Conservation (phyloP, 2,797 vertebrate genomes). For the Pangasius larnaudii region DNA sequence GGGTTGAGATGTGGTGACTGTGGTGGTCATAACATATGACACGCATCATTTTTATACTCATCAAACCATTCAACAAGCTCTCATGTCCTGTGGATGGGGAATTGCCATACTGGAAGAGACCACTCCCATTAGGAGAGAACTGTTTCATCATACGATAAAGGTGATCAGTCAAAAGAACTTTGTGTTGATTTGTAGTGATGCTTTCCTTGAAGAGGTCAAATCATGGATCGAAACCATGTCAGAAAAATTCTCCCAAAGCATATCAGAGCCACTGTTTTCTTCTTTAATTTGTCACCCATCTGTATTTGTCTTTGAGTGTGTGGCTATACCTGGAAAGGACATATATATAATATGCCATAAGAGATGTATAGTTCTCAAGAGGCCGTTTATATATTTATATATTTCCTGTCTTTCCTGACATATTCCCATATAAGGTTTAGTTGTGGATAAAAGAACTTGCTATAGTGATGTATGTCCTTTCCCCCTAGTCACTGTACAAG, state of each 20-base stretch:
- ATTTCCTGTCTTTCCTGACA: background rate
- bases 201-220: background rate
- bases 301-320: background rate
- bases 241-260: background rate
- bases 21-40: background rate
- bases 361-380: background rate
- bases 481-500: background rate
- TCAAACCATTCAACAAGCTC: background rate
- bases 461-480: background rate
- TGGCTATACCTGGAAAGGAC: background rate
- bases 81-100: background rate
- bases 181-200: background rate
- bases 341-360: background rate
- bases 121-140: background rate
- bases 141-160: background rate
- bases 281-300: background rate
- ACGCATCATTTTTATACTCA: background rate
- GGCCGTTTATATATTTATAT: background rate
- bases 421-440: background rate
- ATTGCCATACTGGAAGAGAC: background rate
- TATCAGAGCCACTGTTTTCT: background rate
- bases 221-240: background rate
- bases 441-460: background rate
- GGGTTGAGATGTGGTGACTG: background rate
- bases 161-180: background rate